These are phyloP conservation scores for Cuculus canorus DNA, from an alignment of 2,797 vertebrate species.

Conservation along the genomic window DNA sequence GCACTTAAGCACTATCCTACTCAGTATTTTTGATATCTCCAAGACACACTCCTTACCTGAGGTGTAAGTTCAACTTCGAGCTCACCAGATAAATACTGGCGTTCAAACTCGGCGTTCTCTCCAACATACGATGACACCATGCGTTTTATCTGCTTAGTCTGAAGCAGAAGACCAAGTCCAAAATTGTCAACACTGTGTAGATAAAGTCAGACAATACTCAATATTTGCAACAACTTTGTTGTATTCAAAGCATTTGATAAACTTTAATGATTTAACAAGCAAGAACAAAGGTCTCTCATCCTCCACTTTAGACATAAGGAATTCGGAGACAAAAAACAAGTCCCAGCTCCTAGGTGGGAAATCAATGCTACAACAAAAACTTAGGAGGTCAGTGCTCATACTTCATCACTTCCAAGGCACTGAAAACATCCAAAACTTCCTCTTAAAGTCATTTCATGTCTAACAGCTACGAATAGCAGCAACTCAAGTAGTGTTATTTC, in stretches of 20 bases:
- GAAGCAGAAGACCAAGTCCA: slow-evolving; percentile 91
- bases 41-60: slow-evolving; percentile 81
- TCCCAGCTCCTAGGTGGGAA: not conserved
- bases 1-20: not conserved
- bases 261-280: not conserved
- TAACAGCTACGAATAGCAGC: not conserved
- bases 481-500: not conserved
- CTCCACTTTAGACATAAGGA: not conserved
- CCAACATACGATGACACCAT: slow-evolving; percentile 97
- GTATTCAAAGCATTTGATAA: not conserved
- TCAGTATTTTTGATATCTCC: not conserved
- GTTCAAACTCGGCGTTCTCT: slow-evolving; percentile 95
- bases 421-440: not conserved
- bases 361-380: not conserved
- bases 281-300: not conserved
- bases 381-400: not conserved
- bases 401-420: not conserved
- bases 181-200: slow-evolving; percentile 92
- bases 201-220: not conserved
- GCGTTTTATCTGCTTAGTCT: slow-evolving; percentile 94
- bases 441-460: not conserved
- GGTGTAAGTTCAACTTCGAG: slow-evolving; percentile 96
- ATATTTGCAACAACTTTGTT: not conserved
- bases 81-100: slow-evolving; percentile 92
- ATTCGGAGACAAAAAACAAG: not conserved